Evolutionary conservation across 2,113 vertebrate species (phyloP).

Genomic region (Ophthalmolycus amberensis): DNA sequence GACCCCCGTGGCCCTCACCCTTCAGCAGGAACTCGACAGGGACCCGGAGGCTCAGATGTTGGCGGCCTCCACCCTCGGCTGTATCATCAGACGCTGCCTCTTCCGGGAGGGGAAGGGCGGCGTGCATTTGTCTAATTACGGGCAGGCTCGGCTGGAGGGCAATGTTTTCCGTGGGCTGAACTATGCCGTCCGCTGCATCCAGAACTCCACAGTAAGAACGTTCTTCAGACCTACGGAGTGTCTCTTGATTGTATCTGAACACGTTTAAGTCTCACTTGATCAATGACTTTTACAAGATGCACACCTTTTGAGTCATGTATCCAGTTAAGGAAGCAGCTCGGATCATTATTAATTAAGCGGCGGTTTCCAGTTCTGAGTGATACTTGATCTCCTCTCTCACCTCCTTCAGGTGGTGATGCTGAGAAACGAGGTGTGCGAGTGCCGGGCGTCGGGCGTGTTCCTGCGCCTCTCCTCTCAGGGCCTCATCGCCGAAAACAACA

Average conservation of each 20-base stretch:
- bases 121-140: constrained; percentile 86
- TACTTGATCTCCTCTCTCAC: constrained; percentile 15
- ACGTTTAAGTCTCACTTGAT: neutral
- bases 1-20: constrained; percentile 82
- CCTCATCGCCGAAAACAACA: constrained; percentile 89
- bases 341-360: constrained; percentile 56
- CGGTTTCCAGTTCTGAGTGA: constrained; percentile 17
- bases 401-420: constrained; percentile 88
- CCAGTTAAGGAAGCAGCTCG: constrained; percentile 15
- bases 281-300: neutral
- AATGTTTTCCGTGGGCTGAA: constrained; percentile 88
- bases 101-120: constrained; percentile 90
- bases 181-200: constrained; percentile 88
- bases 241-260: neutral
- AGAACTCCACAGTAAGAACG: constrained; percentile 86
- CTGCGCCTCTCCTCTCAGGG: constrained; percentile 88
- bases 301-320: constrained; percentile 6
- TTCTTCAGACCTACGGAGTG: constrained; percentile 14
- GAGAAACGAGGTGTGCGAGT: constrained; percentile 88
- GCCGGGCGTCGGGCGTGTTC: constrained; percentile 88
- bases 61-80: constrained; percentile 84
- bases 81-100: constrained; percentile 87
- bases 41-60: constrained; percentile 87
- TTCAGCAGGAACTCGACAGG: constrained; percentile 89
- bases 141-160: constrained; percentile 88